A percentile compares a stretch with the other conserved stretches of the same genome.
Conservation (phyloP, 2,113 vertebrate species). For the Tetraodon nigroviridis region DNA sequence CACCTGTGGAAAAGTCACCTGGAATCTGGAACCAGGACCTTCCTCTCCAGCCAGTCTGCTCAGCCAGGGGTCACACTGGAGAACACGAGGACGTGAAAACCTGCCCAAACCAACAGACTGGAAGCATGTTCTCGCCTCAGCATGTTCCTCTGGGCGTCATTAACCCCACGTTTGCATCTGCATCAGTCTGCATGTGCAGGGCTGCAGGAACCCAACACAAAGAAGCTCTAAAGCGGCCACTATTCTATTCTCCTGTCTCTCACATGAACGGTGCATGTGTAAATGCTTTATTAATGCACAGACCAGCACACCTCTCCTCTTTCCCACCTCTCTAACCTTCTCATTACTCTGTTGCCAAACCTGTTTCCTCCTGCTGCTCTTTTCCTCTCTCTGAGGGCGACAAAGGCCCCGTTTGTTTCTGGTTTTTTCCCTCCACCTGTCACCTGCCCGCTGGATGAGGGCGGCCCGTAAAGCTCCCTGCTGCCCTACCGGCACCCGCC, state of each 20-base stretch:
- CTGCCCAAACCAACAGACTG: no score
- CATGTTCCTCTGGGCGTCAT: no score
- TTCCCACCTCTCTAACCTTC: background rate
- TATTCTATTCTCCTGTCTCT: background rate
- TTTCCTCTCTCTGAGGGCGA: constrained; percentile 18
- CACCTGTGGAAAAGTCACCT: no score
- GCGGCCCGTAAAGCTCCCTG: constrained; percentile 35
- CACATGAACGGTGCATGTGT: background rate
- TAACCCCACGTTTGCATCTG: no score
- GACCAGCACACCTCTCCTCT: background rate
- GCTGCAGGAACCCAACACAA: no score
- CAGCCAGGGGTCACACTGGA: no score
- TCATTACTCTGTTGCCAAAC: background rate
- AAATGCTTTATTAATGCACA: background rate
- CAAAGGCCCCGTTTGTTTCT: constrained; percentile 43
- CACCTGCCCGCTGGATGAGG: constrained; percentile 29
- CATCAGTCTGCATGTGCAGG: no score
- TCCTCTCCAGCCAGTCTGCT: no score
- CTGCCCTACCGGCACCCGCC: constrained; percentile 5
- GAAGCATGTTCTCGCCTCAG: no score
- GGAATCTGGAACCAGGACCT: no score
- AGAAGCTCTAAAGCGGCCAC: background rate
- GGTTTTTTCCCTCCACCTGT: constrained; percentile 22
- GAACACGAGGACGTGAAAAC: no score
- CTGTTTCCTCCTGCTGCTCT: constrained; percentile 19